A percentile compares a stretch with the other conserved stretches of the same genome.
Evolutionary conservation across 2,888 invertebrate species (phyloP).

Genomic region (Latheticus oryzae): DNA sequence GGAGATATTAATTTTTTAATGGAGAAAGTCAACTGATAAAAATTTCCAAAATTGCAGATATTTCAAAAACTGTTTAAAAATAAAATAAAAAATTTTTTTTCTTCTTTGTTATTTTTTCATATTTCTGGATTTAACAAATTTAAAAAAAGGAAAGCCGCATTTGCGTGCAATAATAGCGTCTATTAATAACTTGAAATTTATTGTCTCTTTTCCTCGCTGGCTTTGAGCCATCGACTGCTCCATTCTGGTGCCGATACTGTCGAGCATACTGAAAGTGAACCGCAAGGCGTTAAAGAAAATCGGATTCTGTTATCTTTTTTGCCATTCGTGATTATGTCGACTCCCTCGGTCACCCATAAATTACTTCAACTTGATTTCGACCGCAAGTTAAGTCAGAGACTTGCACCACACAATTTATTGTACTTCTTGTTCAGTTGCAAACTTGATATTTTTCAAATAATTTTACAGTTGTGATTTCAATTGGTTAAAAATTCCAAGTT

Average conservation of each 20-base stretch:
- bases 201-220: slow-evolving; percentile 40
- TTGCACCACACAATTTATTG: slow-evolving; percentile 43
- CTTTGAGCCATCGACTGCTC: slow-evolving; percentile 48
- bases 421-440: slow-evolving; percentile 23
- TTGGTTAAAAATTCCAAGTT: too few relatives aligned
- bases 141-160: too few relatives aligned
- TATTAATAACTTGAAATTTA: too few relatives aligned
- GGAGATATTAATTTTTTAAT: too few relatives aligned
- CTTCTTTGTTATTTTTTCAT: too few relatives aligned
- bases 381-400: slow-evolving; percentile 59
- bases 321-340: slow-evolving; percentile 66
- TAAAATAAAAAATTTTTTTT: too few relatives aligned
- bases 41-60: too few relatives aligned
- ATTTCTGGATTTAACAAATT: too few relatives aligned
- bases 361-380: slow-evolving; percentile 62
- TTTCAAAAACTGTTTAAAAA: too few relatives aligned
- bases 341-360: slow-evolving; percentile 60
- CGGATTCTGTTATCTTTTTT: slow-evolving; percentile 67
- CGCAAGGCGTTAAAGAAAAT: slow-evolving; percentile 60
- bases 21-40: too few relatives aligned
- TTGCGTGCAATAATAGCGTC: too few relatives aligned
- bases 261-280: slow-evolving; percentile 62
- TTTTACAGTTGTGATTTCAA: slow-evolving; percentile 9
- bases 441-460: slow-evolving; percentile 22
- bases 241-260: slow-evolving; percentile 50